These are phyloP conservation scores for Drymodes brunneopygia DNA, from an alignment of 2,113 vertebrate species.

Conservation along the genomic window DNA sequence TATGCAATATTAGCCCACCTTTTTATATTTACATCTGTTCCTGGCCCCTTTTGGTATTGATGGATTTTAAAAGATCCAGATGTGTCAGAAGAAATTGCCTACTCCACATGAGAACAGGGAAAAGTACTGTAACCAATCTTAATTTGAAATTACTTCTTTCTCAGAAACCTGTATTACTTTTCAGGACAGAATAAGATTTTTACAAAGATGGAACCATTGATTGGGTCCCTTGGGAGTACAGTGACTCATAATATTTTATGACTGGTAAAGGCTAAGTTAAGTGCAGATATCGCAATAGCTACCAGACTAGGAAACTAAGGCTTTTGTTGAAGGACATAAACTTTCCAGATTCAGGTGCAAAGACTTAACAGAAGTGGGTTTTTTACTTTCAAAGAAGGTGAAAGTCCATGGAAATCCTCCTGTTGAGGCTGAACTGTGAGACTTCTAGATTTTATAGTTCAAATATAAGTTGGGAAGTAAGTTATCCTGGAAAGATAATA, in stretches of 20 bases:
- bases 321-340: background rate
- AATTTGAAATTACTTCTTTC: background rate
- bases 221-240: background rate
- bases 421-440: background rate
- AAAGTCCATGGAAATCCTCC: background rate
- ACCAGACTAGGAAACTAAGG: background rate
- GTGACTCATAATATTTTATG: background rate
- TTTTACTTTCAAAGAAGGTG: background rate
- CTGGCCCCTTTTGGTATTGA: background rate
- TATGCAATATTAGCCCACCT: background rate
- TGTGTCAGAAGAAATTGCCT: background rate
- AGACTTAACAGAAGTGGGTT: background rate
- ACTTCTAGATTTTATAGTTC: background rate
- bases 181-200: background rate
- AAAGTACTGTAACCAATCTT: background rate
- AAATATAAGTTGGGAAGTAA: background rate
- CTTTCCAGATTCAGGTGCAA: background rate
- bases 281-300: background rate
- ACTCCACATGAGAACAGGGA: background rate
- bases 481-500: background rate
- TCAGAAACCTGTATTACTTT: background rate
- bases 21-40: background rate
- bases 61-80: background rate
- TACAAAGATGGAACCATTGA: background rate
- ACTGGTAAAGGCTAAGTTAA: background rate